Evolutionary conservation across 2,797 vertebrate genomes (phyloP), one percentile per base, ranked within the genome.

Genomic region (Phoebastria nigripes): DNA sequence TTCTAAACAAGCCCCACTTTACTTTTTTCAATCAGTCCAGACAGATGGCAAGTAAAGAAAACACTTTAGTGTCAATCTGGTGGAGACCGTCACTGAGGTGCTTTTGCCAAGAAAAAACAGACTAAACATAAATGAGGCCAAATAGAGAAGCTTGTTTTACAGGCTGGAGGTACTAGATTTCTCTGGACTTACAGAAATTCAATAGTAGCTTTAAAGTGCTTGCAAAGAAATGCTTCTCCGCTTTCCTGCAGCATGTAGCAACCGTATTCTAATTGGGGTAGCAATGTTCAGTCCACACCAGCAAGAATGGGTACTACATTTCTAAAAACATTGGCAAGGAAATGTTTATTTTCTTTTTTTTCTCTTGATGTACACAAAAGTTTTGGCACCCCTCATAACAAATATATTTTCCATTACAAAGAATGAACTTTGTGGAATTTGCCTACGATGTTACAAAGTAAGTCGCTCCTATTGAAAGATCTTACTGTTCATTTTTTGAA

Each of bases 41-140:
- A 97, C 97, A 98, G 97, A 98, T 96, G 97, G 97, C 86, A 94
- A 97, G 91, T 94, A 97, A 98, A 98, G 96, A 97, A 97, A 98
- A 98, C 96, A 98, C 96, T 97, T 98, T 70, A 94, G 82, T 97
- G 96, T 98, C 97, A 97, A 92, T 95, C 96, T 97, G 97, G 96
- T 96, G 82, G 95, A 98, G 96, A 96, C 93, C 94, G 96, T 97
- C 66, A 29, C 93, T 97, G 94, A 96, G 97, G 96, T 91, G 92
- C 93, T 96, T 97, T 97, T 98, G 97, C 97, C 97, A 98, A 97
- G 90, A 96, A 97, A 94, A 97, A 97, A 97, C 97, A 98, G 98
- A 98, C 98, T 98, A 98, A 98, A 98, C 98, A 98, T 94, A 95
- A 96, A 98, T 93, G 93, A 97, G 93, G 97, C 97, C 97, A 98